Percentiles rank a stretch among this genome's conserved stretches.
These are phyloP conservation scores for Apostichopus parvimensis DNA, from an alignment of 35 echinoderm and acorn worm species.

Conservation along the genomic window DNA sequence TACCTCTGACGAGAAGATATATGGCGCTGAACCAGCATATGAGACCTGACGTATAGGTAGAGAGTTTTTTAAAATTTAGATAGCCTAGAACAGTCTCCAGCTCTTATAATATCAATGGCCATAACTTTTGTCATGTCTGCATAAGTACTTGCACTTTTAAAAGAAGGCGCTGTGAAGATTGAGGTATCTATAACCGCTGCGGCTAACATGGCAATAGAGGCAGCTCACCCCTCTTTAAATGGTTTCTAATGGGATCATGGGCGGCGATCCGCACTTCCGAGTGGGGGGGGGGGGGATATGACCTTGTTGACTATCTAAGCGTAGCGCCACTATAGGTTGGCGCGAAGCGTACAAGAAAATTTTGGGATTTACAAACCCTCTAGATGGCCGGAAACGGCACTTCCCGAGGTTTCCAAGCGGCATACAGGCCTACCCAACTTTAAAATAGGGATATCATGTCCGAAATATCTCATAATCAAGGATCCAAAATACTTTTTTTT, in stretches of 20 bases:
- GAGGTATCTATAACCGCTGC: background rate
- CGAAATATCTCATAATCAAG: no score
- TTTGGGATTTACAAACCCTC: no score
- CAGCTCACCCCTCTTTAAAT: background rate
- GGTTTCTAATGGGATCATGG: background rate
- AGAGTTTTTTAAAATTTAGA: background rate
- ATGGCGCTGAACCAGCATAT: background rate
- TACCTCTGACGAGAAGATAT: conserved; percentile 14
- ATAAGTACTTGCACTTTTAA: conserved; percentile 6
- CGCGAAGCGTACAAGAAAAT: no score
- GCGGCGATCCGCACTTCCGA: no score
- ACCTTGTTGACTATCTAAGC: no score
- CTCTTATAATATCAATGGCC: conserved; percentile 21
- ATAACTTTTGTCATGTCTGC: background rate
- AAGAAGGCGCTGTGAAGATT: background rate
- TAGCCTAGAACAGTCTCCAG: conserved; percentile 16
- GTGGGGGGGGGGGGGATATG: no score
- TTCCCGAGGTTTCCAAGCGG: no score
- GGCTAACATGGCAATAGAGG: background rate
- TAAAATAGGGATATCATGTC: no score
- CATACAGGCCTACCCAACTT: no score
- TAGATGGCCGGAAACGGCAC: no score
- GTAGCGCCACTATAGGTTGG: no score
- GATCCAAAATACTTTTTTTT: no score
- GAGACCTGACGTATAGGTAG: background rate